Evolutionary conservation across 2,113 vertebrate species (phyloP).

Genomic region (Chionomys nivalis): DNA sequence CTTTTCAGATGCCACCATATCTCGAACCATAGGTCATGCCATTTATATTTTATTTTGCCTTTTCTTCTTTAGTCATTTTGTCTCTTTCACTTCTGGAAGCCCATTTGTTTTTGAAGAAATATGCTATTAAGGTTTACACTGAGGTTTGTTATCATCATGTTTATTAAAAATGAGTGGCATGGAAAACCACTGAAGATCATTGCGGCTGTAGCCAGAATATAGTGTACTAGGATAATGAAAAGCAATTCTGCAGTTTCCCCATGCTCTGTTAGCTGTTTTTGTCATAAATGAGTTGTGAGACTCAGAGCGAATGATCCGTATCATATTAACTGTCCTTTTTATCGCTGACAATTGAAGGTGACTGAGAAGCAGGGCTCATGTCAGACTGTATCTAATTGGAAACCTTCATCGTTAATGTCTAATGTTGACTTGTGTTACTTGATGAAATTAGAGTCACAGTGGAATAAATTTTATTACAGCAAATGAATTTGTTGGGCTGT

Average conservation of each 20-base stretch:
- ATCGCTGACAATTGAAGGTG: slow-evolving; percentile 91
- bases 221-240: slow-evolving; percentile 91
- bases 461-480: slow-evolving; percentile 85
- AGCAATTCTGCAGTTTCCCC: slow-evolving; percentile 89
- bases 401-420: slow-evolving; percentile 87
- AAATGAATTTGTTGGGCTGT: slow-evolving; percentile 81
- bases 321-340: slow-evolving; percentile 90
- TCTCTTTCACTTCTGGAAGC: slow-evolving; percentile 44
- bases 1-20: neutral
- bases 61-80: slow-evolving; percentile 34
- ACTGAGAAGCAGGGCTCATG: slow-evolving; percentile 88
- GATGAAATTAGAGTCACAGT: slow-evolving; percentile 87
- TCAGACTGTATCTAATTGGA: slow-evolving; percentile 88
- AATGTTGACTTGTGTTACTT: slow-evolving; percentile 86
- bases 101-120: slow-evolving; percentile 77
- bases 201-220: slow-evolving; percentile 88
- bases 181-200: slow-evolving; percentile 90
- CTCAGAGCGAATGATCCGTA: slow-evolving; percentile 92
- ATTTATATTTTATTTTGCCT: neutral
- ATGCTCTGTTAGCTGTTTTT: slow-evolving; percentile 91
- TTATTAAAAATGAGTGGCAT: slow-evolving; percentile 88
- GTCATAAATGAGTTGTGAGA: slow-evolving; percentile 92
- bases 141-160: slow-evolving; percentile 77
- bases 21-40: neutral
- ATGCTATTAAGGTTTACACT: slow-evolving; percentile 75